Evolutionary conservation across 2,113 vertebrate species (phyloP), one percentile per base, ranked within the genome.

Genomic region (Malurus elegans): DNA sequence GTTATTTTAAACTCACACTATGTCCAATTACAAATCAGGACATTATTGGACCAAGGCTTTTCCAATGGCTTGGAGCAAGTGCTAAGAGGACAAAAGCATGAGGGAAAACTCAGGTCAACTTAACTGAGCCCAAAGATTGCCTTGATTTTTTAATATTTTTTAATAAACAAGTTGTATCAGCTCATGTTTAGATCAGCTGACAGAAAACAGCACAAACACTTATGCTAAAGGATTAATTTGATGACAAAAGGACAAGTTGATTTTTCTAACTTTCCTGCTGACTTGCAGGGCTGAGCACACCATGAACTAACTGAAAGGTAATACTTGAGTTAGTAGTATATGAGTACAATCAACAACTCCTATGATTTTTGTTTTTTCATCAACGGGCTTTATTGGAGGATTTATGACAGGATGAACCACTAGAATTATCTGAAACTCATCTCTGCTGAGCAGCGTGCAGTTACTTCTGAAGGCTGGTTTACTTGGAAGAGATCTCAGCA

Each of bases 401-500:
- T 51, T 71, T 87, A 65, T 3, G 1, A 38, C 9, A 50, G 10
- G 6, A n/a, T 14, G 3, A 84, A 64, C 29, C 26, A 31, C 38
- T 25, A 36, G 10, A 78, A 74, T 71, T 71, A 73, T 16, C 25
- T 71, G 38, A 73, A 84, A 62, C 6, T 75, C 14, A 5, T 42
- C 17, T 80, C 58, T 54, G 9, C 25, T 70, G n/a, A 45, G 36
- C 32, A 53, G 9, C 5, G 4, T 42, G 19, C 12, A 53, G 9
- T 12, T 66, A 74, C 13, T 40, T 21, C 38, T 69, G 48, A 64
- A 57, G 10, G 3, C 19, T 83, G 13, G 7, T 38, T 73, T 80
- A 5, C 24, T 29, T 25, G 1, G 3, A 9, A 3, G 0, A 4
- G 5, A 48, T 15, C 28, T 83, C 20, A 31, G 7, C 0, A 0